phyloP scores from a whole-genome alignment of 2,113 vertebrate genomes.

The Brevimyrus niger region DNA sequence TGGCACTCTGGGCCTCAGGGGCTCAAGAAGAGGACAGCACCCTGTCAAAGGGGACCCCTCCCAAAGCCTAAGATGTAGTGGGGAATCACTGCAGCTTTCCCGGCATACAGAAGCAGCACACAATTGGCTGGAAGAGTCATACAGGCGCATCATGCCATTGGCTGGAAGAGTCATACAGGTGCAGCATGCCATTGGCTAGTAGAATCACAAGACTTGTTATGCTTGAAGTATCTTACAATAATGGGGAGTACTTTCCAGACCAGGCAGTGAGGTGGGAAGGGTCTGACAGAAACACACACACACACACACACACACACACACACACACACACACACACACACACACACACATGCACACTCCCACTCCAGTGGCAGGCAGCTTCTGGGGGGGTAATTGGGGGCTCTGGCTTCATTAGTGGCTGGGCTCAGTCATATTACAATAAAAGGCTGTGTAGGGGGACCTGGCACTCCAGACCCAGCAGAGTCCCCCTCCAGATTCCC shows the following conservation, averaged over 20 bases:
- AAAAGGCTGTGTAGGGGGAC: constrained; percentile 12
- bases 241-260: not conserved
- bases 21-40: not conserved
- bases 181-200: not conserved
- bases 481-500: not conserved
- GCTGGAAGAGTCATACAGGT: not conserved
- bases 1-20: not conserved
- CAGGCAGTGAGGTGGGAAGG: not conserved
- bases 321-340: constrained; percentile 23
- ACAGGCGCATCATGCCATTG: not conserved
- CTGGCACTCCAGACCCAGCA: not conserved
- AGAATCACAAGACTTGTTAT: not conserved
- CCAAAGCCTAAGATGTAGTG: not conserved
- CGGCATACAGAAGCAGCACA: not conserved
- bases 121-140: not conserved
- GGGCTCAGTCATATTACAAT: constrained; percentile 32
- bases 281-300: not conserved
- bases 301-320: not conserved
- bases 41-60: not conserved
- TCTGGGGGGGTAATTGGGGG: constrained; percentile 35
- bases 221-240: not conserved
- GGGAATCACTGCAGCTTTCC: not conserved
- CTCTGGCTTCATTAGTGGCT: constrained; percentile 41
- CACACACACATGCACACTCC: constrained; percentile 8
- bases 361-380: constrained; percentile 26